phyloP scores from a whole-genome alignment of 2,888 invertebrate genomes.

The Apeira syringaria region DNA sequence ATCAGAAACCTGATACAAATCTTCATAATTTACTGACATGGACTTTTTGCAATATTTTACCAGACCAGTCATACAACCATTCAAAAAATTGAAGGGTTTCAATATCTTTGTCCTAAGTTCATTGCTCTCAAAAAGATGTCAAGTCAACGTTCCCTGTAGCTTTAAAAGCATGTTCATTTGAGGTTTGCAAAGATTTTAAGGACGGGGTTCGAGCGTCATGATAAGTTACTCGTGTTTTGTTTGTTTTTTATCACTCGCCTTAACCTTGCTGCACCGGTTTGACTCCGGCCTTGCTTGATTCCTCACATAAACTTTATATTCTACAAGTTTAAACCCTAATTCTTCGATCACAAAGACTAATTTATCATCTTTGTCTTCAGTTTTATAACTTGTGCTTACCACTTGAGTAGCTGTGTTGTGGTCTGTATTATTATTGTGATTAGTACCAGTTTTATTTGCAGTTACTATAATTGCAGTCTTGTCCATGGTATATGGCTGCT shows the following conservation, averaged over 20 bases:
- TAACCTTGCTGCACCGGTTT: constrained; percentile 62
- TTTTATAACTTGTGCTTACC: constrained; percentile 24
- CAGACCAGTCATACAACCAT: constrained; percentile 28
- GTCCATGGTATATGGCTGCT: constrained; percentile 2
- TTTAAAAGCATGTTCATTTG: constrained; percentile 24
- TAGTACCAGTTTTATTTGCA: constrained; percentile 31
- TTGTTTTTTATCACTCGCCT: constrained; percentile 60
- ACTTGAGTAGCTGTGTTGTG: constrained; percentile 23
- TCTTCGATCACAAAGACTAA: constrained; percentile 2
- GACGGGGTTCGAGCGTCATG: constrained; percentile 32
- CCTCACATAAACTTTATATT: constrained; percentile 8
- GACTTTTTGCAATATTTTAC: constrained; percentile 15
- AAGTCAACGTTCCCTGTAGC: constrained; percentile 28
- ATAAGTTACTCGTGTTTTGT: constrained; percentile 44
- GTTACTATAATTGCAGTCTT: constrained; percentile 6
- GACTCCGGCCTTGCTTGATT: constrained; percentile 50
- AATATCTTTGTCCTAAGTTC: constrained; percentile 31
- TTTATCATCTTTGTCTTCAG: neutral
- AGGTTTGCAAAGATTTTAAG: constrained; percentile 28
- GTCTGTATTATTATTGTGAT: constrained; percentile 30
- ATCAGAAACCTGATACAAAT: constrained; percentile 4
- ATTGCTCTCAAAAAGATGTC: constrained; percentile 20
- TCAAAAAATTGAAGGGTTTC: constrained; percentile 26
- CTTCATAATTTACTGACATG: constrained; percentile 6
- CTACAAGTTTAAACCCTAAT: constrained; percentile 15